These are phyloP conservation scores for Sterna hirundo DNA, from an alignment of 2,113 vertebrate genomes.

Conservation along the genomic window DNA sequence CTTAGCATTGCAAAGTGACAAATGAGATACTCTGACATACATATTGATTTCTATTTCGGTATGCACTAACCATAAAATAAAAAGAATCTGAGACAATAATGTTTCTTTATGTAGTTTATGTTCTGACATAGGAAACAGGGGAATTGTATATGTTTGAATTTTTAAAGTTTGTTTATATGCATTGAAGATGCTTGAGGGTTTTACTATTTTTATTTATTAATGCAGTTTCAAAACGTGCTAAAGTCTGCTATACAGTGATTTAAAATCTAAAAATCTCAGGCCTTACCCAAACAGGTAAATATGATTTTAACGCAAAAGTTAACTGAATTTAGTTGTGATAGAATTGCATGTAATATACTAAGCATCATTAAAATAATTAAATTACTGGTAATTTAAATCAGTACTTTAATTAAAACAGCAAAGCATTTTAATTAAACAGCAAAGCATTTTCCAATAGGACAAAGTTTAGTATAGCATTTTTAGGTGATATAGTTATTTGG, in stretches of 20 bases:
- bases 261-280: neutral
- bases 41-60: neutral
- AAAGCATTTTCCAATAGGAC: neutral
- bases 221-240: neutral
- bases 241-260: neutral
- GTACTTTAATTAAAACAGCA: neutral
- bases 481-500: neutral
- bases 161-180: neutral
- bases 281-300: neutral
- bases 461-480: neutral
- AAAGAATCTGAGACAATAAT: neutral
- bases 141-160: neutral
- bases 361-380: neutral
- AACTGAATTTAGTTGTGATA: neutral
- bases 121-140: neutral
- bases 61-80: neutral
- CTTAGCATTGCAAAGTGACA: neutral
- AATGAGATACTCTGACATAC: neutral
- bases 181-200: neutral
- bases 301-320: neutral
- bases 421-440: neutral
- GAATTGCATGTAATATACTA: neutral
- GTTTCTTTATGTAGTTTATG: neutral
- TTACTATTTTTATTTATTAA: neutral
- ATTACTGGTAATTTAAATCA: neutral